These are phyloP conservation scores for Brachionus paranguensis DNA, from an alignment of 1,140 invertebrate genomes.

Conservation along the genomic window DNA sequence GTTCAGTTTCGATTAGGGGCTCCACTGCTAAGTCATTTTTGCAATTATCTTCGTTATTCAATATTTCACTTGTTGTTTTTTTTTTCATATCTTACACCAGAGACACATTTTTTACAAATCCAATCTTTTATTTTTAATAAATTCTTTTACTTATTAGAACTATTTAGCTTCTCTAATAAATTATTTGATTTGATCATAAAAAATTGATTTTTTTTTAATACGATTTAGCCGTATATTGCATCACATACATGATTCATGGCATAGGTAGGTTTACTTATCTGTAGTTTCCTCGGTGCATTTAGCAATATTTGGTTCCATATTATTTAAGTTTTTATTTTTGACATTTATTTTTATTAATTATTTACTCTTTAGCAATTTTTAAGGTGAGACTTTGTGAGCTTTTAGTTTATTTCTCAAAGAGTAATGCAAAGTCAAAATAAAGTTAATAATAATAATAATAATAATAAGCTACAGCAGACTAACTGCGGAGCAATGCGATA, in stretches of 20 bases:
- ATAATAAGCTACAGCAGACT: no score
- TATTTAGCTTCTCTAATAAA: not conserved
- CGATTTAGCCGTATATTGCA: not conserved
- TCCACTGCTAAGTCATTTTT: not conserved
- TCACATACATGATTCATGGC: not conserved
- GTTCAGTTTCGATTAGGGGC: not conserved
- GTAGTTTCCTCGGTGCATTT: no score
- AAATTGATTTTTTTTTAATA: not conserved
- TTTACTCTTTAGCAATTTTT: not conserved
- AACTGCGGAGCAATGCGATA: no score
- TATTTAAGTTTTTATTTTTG: no score
- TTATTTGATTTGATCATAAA: not conserved
- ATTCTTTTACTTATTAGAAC: not conserved
- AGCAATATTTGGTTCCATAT: no score
- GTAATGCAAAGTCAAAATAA: not conserved
- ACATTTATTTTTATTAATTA: not conserved
- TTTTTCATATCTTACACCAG: not conserved
- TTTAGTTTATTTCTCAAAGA: not conserved
- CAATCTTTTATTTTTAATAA: not conserved
- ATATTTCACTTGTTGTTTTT: not conserved
- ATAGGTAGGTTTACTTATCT: not conserved
- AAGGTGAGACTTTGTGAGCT: not conserved
- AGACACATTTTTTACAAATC: no score
- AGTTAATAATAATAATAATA: no score
- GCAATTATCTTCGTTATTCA: no score